Evolutionary conservation across 2,888 invertebrate genomes (phyloP).

Genomic region (Nymphalis urticae): DNA sequence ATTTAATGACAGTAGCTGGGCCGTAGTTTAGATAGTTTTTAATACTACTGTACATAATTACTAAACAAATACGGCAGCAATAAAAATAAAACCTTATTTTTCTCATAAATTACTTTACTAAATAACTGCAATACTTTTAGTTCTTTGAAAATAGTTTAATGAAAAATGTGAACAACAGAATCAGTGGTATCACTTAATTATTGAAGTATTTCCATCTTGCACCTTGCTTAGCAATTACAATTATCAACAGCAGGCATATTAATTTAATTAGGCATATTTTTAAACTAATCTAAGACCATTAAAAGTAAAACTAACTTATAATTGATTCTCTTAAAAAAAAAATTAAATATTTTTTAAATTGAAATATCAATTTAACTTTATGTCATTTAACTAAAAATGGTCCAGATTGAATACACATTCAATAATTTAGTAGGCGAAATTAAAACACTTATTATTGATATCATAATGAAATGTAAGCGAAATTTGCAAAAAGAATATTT

Average conservation of each 20-base stretch:
- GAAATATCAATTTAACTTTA: no score
- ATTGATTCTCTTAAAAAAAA: not conserved
- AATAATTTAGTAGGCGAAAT: constrained; percentile 10
- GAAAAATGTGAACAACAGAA: no score
- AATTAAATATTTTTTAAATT: not conserved
- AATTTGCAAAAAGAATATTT: constrained; percentile 15
- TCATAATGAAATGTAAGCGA: constrained; percentile 12
- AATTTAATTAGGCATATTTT: no score
- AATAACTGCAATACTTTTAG: no score
- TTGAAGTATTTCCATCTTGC: not conserved
- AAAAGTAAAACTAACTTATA: not conserved
- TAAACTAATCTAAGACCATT: not conserved
- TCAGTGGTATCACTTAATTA: no score
- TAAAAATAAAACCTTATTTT: no score
- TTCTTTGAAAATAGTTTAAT: no score
- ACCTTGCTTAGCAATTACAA: not conserved
- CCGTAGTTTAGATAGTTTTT: no score
- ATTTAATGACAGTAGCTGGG: no score
- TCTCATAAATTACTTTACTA: no score
- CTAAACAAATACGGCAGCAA: no score
- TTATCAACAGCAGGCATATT: not conserved
- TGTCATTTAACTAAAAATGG: not conserved
- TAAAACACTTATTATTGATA: not conserved
- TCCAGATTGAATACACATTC: not conserved
- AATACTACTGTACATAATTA: no score